phyloP scores from a whole-genome alignment of 2,113 vertebrate species.

The Tachysurus fulvidraco region DNA sequence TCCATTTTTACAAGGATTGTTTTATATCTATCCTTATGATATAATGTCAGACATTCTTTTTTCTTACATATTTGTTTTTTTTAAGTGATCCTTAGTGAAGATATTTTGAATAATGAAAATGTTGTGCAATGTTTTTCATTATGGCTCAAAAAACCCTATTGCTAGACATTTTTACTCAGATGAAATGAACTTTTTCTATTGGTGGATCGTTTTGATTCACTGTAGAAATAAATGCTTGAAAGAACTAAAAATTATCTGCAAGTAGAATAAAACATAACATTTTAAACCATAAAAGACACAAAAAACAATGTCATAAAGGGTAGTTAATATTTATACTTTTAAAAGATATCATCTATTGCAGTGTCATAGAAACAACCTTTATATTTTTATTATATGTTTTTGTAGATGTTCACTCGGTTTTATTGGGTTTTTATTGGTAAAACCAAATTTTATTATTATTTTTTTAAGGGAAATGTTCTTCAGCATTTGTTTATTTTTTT shows the following conservation, averaged over 20 bases:
- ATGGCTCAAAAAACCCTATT: background rate
- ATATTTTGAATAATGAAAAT: background rate
- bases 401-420: background rate
- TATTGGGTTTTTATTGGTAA: background rate
- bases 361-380: too few species aligned
- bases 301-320: background rate
- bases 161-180: background rate
- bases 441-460: background rate
- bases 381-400: background rate
- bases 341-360: background rate
- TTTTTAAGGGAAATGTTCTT: background rate
- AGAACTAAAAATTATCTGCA: background rate
- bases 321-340: background rate
- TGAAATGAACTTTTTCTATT: background rate
- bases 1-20: background rate
- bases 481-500: too few species aligned
- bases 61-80: too few species aligned
- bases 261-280: background rate
- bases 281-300: background rate
- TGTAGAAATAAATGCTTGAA: background rate
- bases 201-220: background rate
- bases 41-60: background rate
- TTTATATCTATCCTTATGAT: background rate
- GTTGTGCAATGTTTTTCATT: background rate
- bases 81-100: background rate